phyloP scores from a whole-genome alignment of 2,113 vertebrate genomes.

The Albula goreensis region DNA sequence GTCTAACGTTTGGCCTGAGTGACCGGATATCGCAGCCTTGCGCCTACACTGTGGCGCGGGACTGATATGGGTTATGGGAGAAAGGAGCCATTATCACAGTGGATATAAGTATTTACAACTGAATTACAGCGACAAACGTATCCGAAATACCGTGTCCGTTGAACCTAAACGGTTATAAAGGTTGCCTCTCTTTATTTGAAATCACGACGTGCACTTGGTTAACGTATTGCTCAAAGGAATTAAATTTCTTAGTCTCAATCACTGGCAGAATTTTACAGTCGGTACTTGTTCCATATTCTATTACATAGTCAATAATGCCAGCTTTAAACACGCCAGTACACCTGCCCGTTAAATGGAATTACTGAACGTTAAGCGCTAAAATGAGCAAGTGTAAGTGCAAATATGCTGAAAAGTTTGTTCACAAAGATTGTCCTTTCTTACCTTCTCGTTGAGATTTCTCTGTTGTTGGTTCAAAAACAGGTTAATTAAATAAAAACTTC shows the following conservation, averaged over 20 bases:
- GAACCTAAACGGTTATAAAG: too few relatives aligned
- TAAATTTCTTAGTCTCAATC: too few relatives aligned
- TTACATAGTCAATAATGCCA: too few relatives aligned
- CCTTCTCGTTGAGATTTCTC: slow-evolving; percentile 17
- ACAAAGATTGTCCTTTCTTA: background rate
- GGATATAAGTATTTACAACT: background rate
- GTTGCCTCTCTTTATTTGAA: too few relatives aligned
- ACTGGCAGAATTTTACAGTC: too few relatives aligned
- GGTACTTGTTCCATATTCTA: too few relatives aligned
- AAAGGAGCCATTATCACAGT: background rate
- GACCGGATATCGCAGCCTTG: too few relatives aligned
- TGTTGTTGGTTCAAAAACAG: background rate
- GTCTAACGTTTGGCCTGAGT: background rate
- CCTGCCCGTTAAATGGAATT: background rate
- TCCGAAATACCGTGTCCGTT: too few relatives aligned
- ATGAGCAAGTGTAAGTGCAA: background rate
- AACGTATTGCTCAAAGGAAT: too few relatives aligned
- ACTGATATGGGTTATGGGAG: background rate
- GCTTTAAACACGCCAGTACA: too few relatives aligned
- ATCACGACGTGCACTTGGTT: too few relatives aligned
- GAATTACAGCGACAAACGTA: background rate
- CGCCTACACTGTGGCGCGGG: background rate
- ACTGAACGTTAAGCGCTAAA: background rate
- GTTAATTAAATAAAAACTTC: background rate
- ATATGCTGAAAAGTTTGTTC: background rate